Evolutionary conservation across 2,113 vertebrate species (phyloP), one percentile per base, ranked within the genome.

Genomic region (Mandrillus leucophaeus): DNA sequence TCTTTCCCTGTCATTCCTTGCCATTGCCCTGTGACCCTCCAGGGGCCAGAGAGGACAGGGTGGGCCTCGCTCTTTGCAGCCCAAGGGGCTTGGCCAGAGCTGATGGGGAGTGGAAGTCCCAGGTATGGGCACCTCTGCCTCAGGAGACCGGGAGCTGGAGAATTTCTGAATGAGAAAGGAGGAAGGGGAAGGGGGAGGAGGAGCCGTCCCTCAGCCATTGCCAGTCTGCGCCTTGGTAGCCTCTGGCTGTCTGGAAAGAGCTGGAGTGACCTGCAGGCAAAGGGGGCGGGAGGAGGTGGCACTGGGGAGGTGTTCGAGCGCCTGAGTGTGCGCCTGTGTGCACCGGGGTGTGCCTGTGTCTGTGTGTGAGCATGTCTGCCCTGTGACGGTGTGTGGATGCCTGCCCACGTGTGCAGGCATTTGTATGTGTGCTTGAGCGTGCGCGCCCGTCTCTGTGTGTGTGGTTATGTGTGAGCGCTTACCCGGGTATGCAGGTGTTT

Each of bases 261-360:
- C 43, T 5, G 57, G 45, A 40, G 52, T 55, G 93, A 30, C 76
- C 6, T 76, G 25, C 1, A 6, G 9, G 45, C 8, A 7, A 7
- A 50, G 27, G 23, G 57, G 13, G 2, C 22, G 3, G n/a, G 25
- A 23, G 70, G 4, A 3, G 16, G 72, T 13, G 2, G 64, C 32
- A 13, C 40, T 8, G 23, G 35, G 32, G 38, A 59, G n/a, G 38
- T 4, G 52, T 25, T 45, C 2, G 20, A 35, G 55, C 2, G 27
- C 27, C 27, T 7, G 22, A 32, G 20, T 38, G 20, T 17, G 14
- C 16, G 30, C 32, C 25, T 8, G 12, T 10, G 20, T 14, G 18
- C 0, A 2, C 18, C 66, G 2, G 17, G 50, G 50, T 10, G 35
- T 64, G 55, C 35, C 4, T 11, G 30, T 6, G 3, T 0, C 35